Percentiles rank a stretch among this genome's conserved stretches.
phyloP scores from a whole-genome alignment of 2,113 vertebrate species.

The Trachemys scripta region DNA sequence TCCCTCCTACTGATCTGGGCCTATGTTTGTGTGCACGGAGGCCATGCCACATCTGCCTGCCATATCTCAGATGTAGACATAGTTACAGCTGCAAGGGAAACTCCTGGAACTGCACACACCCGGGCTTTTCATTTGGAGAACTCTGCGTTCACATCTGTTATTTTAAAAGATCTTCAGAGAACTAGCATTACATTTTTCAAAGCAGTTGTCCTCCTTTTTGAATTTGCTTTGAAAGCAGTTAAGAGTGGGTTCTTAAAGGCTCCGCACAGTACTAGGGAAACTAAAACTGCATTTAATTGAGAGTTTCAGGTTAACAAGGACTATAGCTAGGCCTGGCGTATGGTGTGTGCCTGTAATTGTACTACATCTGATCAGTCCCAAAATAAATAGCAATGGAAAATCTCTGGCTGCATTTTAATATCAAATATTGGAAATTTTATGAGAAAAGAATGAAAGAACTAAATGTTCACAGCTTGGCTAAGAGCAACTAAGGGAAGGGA shows the following conservation, averaged over 20 bases:
- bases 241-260: constrained; percentile 40
- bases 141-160: background rate
- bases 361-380: constrained; percentile 46
- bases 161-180: constrained; percentile 33
- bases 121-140: constrained; percentile 18
- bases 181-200: constrained; percentile 62
- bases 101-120: background rate
- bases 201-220: constrained; percentile 45
- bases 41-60: background rate
- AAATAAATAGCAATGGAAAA: constrained; percentile 72
- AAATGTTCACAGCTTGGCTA: constrained; percentile 69
- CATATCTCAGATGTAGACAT: constrained; percentile 13
- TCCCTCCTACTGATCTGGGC: background rate
- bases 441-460: constrained; percentile 69
- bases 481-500: constrained; percentile 66
- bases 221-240: constrained; percentile 4
- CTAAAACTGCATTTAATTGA: constrained; percentile 57
- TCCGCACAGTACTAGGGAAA: constrained; percentile 56
- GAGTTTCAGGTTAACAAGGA: constrained; percentile 66
- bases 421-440: constrained; percentile 63
- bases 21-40: background rate
- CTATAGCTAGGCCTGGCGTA: constrained; percentile 37
- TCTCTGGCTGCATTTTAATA: constrained; percentile 69
- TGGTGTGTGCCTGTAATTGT: constrained; percentile 45
- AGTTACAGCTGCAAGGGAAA: constrained; percentile 26